Conservation (phyloP, 1,140 invertebrate species). For the Cyclargus thomasi region DNA sequence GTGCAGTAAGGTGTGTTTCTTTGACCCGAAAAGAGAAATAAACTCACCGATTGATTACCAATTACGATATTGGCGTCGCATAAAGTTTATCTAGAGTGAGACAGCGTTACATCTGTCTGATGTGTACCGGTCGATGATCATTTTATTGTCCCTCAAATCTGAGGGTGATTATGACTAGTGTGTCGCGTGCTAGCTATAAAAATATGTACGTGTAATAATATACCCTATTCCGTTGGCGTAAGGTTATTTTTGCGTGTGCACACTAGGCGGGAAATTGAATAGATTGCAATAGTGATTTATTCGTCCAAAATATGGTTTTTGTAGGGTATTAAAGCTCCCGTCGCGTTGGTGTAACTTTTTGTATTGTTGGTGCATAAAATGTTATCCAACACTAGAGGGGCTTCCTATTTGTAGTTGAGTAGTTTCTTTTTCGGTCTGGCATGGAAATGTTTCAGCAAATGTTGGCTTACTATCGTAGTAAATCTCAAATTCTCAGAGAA, state of each 20-base stretch:
- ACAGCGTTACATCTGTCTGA: neutral
- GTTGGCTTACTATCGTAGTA: too few species aligned
- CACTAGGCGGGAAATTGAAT: neutral
- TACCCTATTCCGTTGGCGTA: neutral
- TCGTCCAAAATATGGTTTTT: slow-evolving; percentile 3
- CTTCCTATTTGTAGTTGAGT: neutral
- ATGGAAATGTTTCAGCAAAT: too few species aligned
- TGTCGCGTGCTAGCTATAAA: neutral
- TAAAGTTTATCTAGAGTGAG: neutral
- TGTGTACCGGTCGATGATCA: neutral
- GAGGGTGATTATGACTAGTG: neutral
- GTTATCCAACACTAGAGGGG: neutral
- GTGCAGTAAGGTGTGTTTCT: too few species aligned
- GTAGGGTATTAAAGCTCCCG: neutral
- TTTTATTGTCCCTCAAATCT: slow-evolving; percentile 1
- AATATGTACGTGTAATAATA: neutral
- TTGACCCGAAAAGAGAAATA: neutral
- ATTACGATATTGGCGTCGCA: neutral
- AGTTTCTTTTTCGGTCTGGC: too few species aligned
- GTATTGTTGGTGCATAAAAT: neutral
- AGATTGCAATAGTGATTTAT: slow-evolving; percentile 3
- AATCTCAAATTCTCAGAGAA: too few species aligned
- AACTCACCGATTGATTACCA: neutral
- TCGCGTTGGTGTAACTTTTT: neutral
- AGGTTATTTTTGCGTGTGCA: neutral